Evolutionary conservation across 2,888 invertebrate species (phyloP), one percentile per base, ranked within the genome.

Genomic region (Unio delphinus): DNA sequence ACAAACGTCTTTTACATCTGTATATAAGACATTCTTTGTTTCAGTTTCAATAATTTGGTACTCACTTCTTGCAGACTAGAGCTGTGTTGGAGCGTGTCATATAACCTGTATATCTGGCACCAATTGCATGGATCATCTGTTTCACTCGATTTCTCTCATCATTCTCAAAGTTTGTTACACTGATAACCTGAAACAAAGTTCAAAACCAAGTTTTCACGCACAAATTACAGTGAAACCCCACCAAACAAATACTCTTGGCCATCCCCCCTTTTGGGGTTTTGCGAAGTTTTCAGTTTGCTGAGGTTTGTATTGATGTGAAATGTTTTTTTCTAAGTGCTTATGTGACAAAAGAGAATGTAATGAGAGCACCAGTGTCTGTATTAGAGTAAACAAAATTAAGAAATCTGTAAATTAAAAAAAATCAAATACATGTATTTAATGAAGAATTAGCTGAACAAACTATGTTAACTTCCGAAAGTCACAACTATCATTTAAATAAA

Each of bases 121-220:
- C 98, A 28, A 95, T 92, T 76, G 94, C 93, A 75, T 94, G 93
- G 34, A 97, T 92, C 94, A 98, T 96, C 85, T 94, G 93, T 84
- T 95, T 94, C 60, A 99, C 92, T 64, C 95, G 92, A 56, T 92
- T 92, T 18, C 96, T 91, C 87, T 98, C 98, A 64, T 95, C 94
- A n/a, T 93, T 94, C 68, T 95, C 93, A 91, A 98, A 99, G 72
- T 98, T 98, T 61, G 96, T 94, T 18, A 96, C 91, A 6, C 95
- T 94, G 80, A 96, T 95, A 54, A 96, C 93, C 90, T 92, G 87
- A 23, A 87, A 76, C 26, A 65, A n/a, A 56, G 57, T 20, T 45
- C 45, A 45, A 45, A 45, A 45, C 20, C 0, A 26, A 28, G 18
- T 58, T 18, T 11, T 58, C 30, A 64, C n/a, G n/a, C n/a, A 56